Percentiles rank a stretch among this genome's conserved stretches.
Evolutionary conservation across 2,113 vertebrate species (phyloP).

Genomic region (Sapajus apella): DNA sequence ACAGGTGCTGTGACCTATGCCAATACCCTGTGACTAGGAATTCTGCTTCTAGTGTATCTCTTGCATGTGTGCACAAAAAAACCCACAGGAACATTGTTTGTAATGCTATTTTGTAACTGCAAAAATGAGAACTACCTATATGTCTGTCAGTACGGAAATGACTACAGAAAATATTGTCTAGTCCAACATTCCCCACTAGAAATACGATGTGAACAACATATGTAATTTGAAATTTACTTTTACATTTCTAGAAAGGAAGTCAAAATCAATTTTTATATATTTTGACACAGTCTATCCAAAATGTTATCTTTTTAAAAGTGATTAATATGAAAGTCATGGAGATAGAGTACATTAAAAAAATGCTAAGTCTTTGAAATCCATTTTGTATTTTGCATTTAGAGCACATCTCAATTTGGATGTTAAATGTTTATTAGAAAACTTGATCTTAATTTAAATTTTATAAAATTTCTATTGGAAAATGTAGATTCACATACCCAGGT

Average conservation of each 20-base stretch:
- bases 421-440: conserved; percentile 31
- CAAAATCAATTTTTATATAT: background rate
- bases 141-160: background rate
- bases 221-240: conserved; percentile 33
- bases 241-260: conserved; percentile 19
- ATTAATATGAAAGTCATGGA: conserved; percentile 18
- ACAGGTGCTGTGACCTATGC: background rate
- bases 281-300: background rate
- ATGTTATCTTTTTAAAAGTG: background rate
- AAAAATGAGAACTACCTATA: background rate
- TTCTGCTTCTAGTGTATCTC: background rate
- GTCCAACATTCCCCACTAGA: background rate
- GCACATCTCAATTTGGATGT: background rate
- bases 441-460: conserved; percentile 49
- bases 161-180: background rate
- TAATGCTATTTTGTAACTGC: background rate
- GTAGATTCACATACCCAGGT: background rate
- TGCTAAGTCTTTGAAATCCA: background rate
- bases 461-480: background rate
- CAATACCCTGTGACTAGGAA: background rate
- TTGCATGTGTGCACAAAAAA: background rate
- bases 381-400: conserved; percentile 15
- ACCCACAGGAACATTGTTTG: background rate
- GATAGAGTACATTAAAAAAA: background rate
- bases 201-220: background rate